Conservation (phyloP, 2,888 invertebrate genomes). For the Yponomeuta plumbellus region DNA sequence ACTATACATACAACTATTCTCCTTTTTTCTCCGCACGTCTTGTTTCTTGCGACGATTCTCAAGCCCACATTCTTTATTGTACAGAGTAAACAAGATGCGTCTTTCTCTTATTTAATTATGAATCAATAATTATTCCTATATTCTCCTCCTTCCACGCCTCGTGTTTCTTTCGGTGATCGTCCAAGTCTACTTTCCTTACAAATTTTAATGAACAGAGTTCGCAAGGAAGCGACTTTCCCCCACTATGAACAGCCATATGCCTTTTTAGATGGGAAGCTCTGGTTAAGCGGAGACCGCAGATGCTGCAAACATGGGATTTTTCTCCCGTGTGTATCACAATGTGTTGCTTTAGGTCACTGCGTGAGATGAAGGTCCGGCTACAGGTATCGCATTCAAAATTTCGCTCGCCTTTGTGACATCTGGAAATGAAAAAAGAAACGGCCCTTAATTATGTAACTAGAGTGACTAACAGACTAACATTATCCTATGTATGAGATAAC, state of each 20-base stretch:
- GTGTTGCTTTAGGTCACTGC: conserved; percentile 66
- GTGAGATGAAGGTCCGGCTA: conserved; percentile 58
- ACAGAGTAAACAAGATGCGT: no score
- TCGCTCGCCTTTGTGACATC: conserved; percentile 68
- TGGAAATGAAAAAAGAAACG: conserved; percentile 32
- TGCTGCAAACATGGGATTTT: conserved; percentile 52
- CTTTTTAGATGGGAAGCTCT: conserved; percentile 62
- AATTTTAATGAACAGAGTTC: not conserved
- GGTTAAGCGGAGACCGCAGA: conserved; percentile 56
- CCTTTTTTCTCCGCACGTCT: not conserved
- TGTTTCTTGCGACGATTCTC: not conserved
- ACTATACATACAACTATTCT: not conserved
- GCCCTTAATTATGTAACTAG: no score
- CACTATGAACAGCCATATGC: conserved; percentile 38
- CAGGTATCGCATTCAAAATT: conserved; percentile 63
- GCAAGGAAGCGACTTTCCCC: not conserved
- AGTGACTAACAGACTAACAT: no score
- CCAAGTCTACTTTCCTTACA: not conserved
- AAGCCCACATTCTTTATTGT: not conserved
- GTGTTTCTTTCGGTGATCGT: not conserved
- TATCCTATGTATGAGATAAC: no score
- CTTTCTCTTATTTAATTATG: no score
- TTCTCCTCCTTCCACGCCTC: not conserved
- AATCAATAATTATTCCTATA: not conserved
- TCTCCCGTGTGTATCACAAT: conserved; percentile 55